Conservation (phyloP, 2,888 invertebrate species). For the Hybos culiciformis region DNA sequence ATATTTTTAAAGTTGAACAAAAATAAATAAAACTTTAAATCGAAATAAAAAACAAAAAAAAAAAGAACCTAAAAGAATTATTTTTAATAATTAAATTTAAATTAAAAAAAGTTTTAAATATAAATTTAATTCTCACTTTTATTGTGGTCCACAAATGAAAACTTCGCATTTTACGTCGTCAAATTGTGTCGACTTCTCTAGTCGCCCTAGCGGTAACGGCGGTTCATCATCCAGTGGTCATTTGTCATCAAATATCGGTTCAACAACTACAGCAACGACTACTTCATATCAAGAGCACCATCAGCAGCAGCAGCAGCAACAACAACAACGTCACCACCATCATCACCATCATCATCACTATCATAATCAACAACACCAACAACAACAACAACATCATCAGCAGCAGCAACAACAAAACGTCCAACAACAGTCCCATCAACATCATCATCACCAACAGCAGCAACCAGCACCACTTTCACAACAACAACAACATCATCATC, state of each 20-base stretch:
- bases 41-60: too few species aligned
- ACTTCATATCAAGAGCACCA: background rate
- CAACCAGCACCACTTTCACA: conserved; percentile 8
- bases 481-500: conserved; percentile 1
- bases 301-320: conserved; percentile 8
- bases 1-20: too few species aligned
- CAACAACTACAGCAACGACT: conserved; percentile 8
- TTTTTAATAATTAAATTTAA: too few species aligned
- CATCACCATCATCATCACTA: conserved; percentile 6
- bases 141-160: conserved; percentile 21
- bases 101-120: too few species aligned
- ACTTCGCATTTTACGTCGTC: conserved; percentile 24
- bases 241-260: conserved; percentile 10
- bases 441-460: conserved; percentile 2
- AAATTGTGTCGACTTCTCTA: conserved; percentile 24
- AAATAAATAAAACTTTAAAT: too few species aligned
- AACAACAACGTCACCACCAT: conserved; percentile 5
- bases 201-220: conserved; percentile 23
- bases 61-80: too few species aligned
- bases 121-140: too few species aligned
- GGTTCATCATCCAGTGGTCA: conserved; percentile 15
- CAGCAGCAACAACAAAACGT: conserved; percentile 4
- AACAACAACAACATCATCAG: conserved; percentile 9
- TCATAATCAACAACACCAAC: conserved; percentile 8
- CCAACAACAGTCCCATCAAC: conserved; percentile 4